Conservation (phyloP, 2,797 vertebrate genomes). For the Limosa lapponica region DNA sequence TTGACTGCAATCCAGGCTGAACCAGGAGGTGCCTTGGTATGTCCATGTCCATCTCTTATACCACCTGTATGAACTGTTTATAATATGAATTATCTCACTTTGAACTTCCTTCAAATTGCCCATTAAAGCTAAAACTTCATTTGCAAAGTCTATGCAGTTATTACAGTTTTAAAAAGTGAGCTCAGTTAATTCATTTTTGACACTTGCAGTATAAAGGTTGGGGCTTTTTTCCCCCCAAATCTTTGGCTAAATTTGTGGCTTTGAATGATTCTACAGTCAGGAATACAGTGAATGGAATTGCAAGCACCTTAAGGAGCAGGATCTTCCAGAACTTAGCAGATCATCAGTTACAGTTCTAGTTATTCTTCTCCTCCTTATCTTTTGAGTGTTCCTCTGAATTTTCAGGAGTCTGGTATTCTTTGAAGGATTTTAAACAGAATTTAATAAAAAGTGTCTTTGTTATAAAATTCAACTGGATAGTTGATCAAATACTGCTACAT, state of each 20-base stretch:
- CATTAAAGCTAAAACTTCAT: neutral
- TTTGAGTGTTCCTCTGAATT: neutral
- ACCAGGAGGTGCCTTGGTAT: neutral
- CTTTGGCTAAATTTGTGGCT: neutral
- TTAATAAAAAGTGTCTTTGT: neutral
- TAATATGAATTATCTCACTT: neutral
- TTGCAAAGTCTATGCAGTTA: neutral
- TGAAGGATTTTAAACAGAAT: neutral
- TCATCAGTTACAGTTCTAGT: neutral
- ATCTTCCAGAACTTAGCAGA: neutral
- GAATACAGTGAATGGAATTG: neutral
- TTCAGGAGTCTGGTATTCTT: neutral
- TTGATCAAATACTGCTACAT: neutral
- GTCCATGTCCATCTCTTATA: neutral
- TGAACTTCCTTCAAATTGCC: rapidly evolving
- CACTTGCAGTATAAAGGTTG: neutral
- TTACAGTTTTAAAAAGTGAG: neutral
- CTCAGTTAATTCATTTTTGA: neutral
- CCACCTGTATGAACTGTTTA: neutral
- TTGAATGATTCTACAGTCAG: neutral
- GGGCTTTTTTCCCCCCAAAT: neutral
- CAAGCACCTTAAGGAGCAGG: neutral
- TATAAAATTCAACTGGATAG: neutral
- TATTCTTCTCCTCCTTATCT: neutral
- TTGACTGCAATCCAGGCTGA: neutral